Percentiles rank a stretch among this genome's conserved stretches.
phyloP scores from a whole-genome alignment of 2,797 vertebrate species.

The Carapus acus region DNA sequence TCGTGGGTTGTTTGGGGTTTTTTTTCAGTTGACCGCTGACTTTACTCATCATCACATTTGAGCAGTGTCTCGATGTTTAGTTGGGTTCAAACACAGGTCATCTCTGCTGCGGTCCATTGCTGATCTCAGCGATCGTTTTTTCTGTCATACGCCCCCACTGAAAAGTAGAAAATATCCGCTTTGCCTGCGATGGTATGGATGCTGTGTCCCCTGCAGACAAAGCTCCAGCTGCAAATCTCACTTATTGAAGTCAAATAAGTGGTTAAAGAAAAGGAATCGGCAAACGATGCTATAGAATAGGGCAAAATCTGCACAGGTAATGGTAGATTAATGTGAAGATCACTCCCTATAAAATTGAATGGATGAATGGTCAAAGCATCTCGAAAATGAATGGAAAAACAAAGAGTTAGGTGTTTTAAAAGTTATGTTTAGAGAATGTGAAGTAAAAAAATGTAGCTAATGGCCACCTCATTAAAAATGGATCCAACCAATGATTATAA shows the following conservation, averaged over 20 bases:
- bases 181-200: no score
- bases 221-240: background rate
- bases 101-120: background rate
- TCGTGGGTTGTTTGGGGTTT: no score
- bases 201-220: background rate
- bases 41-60: background rate
- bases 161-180: no score
- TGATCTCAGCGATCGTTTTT: background rate
- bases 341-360: no score
- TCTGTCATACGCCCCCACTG: no score
- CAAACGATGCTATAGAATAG: background rate
- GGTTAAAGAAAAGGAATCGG: background rate
- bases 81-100: background rate
- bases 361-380: no score
- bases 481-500: background rate
- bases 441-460: no score
- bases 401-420: no score
- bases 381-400: no score
- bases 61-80: background rate
- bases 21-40: background rate
- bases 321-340: no score
- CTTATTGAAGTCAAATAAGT: background rate
- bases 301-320: background rate
- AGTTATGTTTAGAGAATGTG: no score
- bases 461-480: no score